Percentiles rank a stretch among this genome's conserved stretches.
Evolutionary conservation across 2,797 vertebrate species (phyloP).

Genomic region (Scleropages formosus): DNA sequence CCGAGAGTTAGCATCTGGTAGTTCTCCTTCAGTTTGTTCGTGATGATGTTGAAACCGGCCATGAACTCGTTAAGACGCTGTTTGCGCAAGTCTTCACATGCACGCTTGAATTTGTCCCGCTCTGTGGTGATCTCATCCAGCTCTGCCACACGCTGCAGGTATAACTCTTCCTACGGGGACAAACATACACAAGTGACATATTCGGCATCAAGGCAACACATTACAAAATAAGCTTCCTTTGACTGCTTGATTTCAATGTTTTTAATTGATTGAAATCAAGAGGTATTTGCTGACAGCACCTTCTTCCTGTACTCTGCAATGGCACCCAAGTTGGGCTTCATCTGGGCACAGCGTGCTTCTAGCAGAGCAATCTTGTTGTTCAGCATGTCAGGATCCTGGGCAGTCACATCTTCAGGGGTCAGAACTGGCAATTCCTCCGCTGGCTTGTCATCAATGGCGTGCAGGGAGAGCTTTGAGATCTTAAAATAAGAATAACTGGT

Average conservation of each 20-base stretch:
- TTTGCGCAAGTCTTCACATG: slow-evolving; percentile 85
- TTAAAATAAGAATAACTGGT: slow-evolving; percentile 49
- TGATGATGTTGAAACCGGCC: slow-evolving; percentile 93
- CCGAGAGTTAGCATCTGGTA: slow-evolving; percentile 98
- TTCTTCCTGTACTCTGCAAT: slow-evolving; percentile 89
- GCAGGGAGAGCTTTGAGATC: slow-evolving; percentile 81
- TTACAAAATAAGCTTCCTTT: no score
- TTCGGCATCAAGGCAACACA: no score
- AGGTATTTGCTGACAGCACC: no score
- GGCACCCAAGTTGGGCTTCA: slow-evolving; percentile 88
- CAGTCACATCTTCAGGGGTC: slow-evolving; percentile 71
- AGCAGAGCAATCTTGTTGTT: slow-evolving; percentile 84
- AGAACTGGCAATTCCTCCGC: slow-evolving; percentile 72
- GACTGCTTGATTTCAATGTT: no score
- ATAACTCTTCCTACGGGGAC: slow-evolving; percentile 82
- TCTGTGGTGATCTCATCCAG: slow-evolving; percentile 85
- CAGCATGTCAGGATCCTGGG: slow-evolving; percentile 73
- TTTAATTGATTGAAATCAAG: no score
- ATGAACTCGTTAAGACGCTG: slow-evolving; percentile 95
- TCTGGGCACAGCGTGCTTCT: slow-evolving; percentile 81
- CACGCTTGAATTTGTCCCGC: slow-evolving; percentile 83
- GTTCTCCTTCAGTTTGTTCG: slow-evolving; percentile 96
- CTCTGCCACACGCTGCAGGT: slow-evolving; percentile 87
- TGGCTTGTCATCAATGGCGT: slow-evolving; percentile 73
- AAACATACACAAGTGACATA: neutral